phyloP scores from a whole-genome alignment of 2,888 invertebrate species.

The Leuctra nigra region DNA sequence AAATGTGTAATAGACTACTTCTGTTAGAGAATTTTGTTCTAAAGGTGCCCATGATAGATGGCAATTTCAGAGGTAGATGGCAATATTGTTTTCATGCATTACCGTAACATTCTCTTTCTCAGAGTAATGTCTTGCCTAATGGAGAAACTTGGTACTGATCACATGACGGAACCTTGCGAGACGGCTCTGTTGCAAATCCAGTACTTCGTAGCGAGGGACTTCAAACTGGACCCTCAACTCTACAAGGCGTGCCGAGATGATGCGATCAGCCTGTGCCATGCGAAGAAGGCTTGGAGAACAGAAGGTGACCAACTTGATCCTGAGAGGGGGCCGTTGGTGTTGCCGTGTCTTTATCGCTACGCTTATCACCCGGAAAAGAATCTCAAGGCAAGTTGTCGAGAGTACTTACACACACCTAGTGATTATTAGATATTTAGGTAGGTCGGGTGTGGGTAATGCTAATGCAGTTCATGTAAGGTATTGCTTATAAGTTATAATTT shows the following conservation, averaged over 20 bases:
- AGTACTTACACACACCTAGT: too few species aligned
- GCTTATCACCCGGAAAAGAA: constrained; percentile 39
- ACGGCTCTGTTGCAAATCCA: constrained; percentile 85
- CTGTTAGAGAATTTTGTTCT: too few species aligned
- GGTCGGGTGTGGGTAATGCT: too few species aligned
- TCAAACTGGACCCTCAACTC: constrained; percentile 82
- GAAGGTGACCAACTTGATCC: constrained; percentile 59
- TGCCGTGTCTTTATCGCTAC: constrained; percentile 82
- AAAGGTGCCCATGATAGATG: too few species aligned
- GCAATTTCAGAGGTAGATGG: too few species aligned
- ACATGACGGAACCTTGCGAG: constrained; percentile 87
- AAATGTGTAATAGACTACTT: too few species aligned
- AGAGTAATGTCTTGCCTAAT: constrained; percentile 89
- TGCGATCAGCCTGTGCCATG: constrained; percentile 75
- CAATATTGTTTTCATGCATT: too few species aligned
- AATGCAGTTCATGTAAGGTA: too few species aligned
- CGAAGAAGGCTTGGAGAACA: constrained; percentile 68
- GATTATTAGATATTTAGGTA: too few species aligned
- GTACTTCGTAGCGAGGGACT: constrained; percentile 94
- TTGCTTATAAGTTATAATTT: too few species aligned
- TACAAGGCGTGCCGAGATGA: constrained; percentile 85
- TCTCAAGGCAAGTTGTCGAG: constrained; percentile 25
- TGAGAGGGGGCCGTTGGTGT: constrained; percentile 72
- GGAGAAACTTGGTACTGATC: constrained; percentile 77
- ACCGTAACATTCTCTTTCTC: too few species aligned